Percentiles rank a stretch among this genome's conserved stretches.
phyloP scores from a whole-genome alignment of 1,140 invertebrate species.

The Berghia stephanieae region DNA sequence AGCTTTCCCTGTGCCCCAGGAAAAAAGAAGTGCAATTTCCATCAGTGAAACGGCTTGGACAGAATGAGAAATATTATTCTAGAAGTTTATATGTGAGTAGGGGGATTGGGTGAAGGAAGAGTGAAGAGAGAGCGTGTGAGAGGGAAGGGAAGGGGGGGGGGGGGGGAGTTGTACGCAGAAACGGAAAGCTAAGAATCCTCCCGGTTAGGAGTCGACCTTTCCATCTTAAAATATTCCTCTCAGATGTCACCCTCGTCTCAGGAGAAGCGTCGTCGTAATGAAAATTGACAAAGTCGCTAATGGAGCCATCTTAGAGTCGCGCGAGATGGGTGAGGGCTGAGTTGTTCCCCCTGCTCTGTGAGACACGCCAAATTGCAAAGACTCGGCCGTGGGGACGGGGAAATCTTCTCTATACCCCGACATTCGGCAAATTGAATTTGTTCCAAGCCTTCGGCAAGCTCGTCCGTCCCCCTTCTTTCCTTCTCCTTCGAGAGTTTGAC shows the following conservation, averaged over 20 bases:
- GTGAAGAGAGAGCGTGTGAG: neutral
- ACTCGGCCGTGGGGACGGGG: no score
- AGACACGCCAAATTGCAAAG: no score
- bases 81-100: no score
- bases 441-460: slow-evolving; percentile 13
- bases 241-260: slow-evolving; percentile 31
- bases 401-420: neutral
- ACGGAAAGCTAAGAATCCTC: no score
- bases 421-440: neutral
- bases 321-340: no score
- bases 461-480: neutral
- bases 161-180: no score
- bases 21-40: slow-evolving; percentile 20
- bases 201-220: slow-evolving; percentile 9
- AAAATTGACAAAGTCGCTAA: slow-evolving; percentile 59
- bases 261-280: slow-evolving; percentile 41
- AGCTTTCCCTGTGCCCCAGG: no score
- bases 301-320: slow-evolving; percentile 49
- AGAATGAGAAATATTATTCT: slow-evolving; percentile 19
- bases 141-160: neutral
- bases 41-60: slow-evolving; percentile 4
- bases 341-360: no score
- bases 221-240: slow-evolving; percentile 19
- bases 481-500: neutral
- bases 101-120: neutral